These are phyloP conservation scores for Trachelus tabidus DNA, from an alignment of 2,888 invertebrate genomes.

Conservation along the genomic window DNA sequence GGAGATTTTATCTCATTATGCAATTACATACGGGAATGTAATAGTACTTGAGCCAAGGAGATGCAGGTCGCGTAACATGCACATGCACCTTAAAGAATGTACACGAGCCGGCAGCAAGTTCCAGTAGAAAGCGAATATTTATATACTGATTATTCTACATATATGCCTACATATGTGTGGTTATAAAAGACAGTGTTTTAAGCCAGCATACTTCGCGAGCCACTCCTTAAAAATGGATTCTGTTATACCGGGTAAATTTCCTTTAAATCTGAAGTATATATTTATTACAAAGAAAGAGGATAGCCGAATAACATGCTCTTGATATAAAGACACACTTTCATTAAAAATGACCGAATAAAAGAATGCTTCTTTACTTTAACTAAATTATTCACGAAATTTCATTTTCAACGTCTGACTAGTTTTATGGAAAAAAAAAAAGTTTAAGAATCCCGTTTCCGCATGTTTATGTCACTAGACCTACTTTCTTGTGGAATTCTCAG, in stretches of 20 bases:
- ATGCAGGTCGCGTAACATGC: constrained; percentile 33
- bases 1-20: constrained; percentile 6
- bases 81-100: constrained; percentile 20
- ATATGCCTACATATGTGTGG: background rate
- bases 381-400: background rate
- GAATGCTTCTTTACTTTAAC: background rate
- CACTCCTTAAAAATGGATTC: background rate
- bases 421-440: background rate
- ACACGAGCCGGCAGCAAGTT: constrained; percentile 32
- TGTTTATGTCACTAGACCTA: background rate
- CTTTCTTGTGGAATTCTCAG: background rate
- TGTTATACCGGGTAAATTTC: background rate
- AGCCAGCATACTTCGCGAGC: background rate
- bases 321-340: background rate
- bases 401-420: background rate
- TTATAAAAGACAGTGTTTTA: background rate
- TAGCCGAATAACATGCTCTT: background rate
- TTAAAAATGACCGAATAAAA: background rate
- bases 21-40: constrained; percentile 22
- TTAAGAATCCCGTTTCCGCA: background rate
- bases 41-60: constrained; percentile 25
- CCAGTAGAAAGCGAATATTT: constrained; percentile 52
- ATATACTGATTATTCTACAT: constrained; percentile 28
- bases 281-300: background rate
- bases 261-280: background rate